Evolutionary conservation across 1,140 invertebrate species (phyloP), one percentile per base, ranked within the genome.

Genomic region (Oscheius sp.): DNA sequence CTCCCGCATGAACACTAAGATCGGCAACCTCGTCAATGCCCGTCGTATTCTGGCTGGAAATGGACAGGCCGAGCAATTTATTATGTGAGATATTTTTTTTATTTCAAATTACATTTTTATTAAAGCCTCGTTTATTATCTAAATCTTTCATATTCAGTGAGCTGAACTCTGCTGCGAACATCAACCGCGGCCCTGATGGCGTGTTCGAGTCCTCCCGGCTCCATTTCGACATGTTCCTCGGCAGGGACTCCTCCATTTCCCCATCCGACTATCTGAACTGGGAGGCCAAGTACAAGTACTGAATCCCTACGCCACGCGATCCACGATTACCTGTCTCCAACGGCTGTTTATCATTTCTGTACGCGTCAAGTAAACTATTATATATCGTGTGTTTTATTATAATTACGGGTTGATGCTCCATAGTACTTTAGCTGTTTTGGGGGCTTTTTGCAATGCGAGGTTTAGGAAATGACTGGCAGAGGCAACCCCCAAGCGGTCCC

Each of bases 171-270:
- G 72, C 72, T 23, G 23, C 72, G 4, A 68, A 74, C 20, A 74
- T 68, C 28, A 74, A 74, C 31, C 72, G 72, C 29, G 72, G 72
- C 3, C 72, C 72, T 15, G 63, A 66, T 28, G 65, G 65, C 28
- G 65, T 68, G 20, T 74, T 74, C 62, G 38, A 74, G 34, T 74
- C 72, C 35, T 74, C 72, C 7, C 72, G 72, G 31, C 72, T 74
- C 23, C 72, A 74, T 31, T 62, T 67, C 36, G 72, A 74, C 31
- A 68, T 74, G 63, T 59, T 74, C 0, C 72, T 74, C 45, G 59
- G 59, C 20, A 46, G 72, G 7, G 72, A 74, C 28, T 68, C 68
- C 13, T 35, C 59, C 18, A 67, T 67, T 36, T 67, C 49, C 35
- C 65, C 65, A 23, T 66, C 63, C 23, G 72, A 74, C 49, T 74